Evolutionary conservation across 2,113 vertebrate genomes (phyloP).

Genomic region (Campylomormyrus tamandua): DNA sequence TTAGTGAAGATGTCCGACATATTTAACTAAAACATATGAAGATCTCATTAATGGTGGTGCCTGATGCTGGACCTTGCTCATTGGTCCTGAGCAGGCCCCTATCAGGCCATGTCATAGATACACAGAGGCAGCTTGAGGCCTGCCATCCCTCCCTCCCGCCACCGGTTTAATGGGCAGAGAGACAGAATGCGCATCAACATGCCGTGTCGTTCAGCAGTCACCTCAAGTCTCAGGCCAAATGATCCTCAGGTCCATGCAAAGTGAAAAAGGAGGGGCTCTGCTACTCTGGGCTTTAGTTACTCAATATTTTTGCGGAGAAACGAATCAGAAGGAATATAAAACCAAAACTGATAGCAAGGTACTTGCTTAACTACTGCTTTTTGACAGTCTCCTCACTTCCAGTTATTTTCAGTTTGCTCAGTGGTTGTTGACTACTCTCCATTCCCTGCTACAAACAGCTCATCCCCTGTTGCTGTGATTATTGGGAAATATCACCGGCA

Average conservation of each 20-base stretch:
- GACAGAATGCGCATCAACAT: neutral
- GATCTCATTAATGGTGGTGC: slow-evolving; percentile 28
- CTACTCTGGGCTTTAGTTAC: neutral
- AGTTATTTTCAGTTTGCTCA: neutral
- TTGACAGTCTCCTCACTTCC: neutral
- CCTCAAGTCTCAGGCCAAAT: neutral
- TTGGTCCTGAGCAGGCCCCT: slow-evolving; percentile 22
- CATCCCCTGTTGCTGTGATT: neutral
- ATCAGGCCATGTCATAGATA: slow-evolving; percentile 7
- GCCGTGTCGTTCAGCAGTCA: neutral
- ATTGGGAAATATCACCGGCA: neutral
- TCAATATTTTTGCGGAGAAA: neutral
- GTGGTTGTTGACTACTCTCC: neutral
- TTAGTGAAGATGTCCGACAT: slow-evolving; percentile 14
- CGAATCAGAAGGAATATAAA: neutral
- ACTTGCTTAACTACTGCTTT: neutral
- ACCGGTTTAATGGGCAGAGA: neutral
- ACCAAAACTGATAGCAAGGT: neutral
- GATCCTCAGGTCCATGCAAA: neutral
- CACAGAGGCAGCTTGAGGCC: slow-evolving; percentile 14
- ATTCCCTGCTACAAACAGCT: neutral
- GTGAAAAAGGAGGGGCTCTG: neutral
- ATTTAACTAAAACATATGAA: slow-evolving; percentile 39
- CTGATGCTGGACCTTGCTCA: slow-evolving; percentile 28
- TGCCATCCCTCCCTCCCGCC: neutral